A percentile compares a stretch with the other conserved stretches of the same genome.
These are phyloP conservation scores for Polypedilum pembai DNA, from an alignment of 1,140 invertebrate genomes.

Conservation along the genomic window DNA sequence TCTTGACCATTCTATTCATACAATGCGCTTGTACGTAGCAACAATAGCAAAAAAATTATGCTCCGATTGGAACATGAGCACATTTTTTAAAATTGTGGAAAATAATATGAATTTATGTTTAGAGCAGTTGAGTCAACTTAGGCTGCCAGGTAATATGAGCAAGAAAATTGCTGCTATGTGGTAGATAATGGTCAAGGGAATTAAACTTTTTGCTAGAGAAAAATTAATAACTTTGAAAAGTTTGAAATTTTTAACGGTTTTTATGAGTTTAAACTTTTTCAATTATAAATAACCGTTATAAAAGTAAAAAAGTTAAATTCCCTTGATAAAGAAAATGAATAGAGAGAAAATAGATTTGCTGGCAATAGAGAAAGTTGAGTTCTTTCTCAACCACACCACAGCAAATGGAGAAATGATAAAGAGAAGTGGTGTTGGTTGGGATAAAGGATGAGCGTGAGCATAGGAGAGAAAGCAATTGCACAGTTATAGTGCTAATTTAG, in stretches of 20 bases:
- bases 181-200: neutral
- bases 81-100: slow-evolving; percentile 53
- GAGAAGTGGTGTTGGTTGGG: neutral
- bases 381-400: no score
- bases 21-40: slow-evolving; percentile 62
- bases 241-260: no score
- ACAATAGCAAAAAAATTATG: slow-evolving; percentile 59
- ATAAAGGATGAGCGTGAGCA: neutral
- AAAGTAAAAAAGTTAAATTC: no score
- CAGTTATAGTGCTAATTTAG: neutral
- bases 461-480: neutral
- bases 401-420: neutral
- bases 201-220: no score
- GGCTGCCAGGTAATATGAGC: slow-evolving; percentile 48
- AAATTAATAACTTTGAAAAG: no score
- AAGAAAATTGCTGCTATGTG: neutral
- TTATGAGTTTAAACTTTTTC: no score
- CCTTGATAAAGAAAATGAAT: no score
- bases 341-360: no score
- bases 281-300: no score
- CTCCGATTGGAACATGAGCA: slow-evolving; percentile 63
- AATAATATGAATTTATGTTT: slow-evolving; percentile 60
- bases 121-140: slow-evolving; percentile 52
- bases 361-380: no score
- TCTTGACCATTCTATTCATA: slow-evolving; percentile 64